Evolutionary conservation across 2,113 vertebrate genomes (phyloP).

Genomic region (Oryzias curvinotus): DNA sequence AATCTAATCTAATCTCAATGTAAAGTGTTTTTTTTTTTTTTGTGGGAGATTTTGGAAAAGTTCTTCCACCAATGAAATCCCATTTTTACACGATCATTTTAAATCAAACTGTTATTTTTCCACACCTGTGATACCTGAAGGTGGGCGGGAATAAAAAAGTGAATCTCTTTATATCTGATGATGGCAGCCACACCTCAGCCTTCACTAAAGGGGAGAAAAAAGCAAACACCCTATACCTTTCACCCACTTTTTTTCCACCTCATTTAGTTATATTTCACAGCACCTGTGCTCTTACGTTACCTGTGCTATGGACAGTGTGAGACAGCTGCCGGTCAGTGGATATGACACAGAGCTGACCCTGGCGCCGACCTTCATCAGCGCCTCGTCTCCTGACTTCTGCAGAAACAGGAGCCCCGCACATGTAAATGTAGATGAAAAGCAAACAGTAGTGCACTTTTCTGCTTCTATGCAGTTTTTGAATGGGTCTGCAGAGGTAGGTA

Average conservation of each 20-base stretch:
- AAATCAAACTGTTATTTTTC: too few species aligned
- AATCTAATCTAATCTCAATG: too few species aligned
- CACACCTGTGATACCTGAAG: too few species aligned
- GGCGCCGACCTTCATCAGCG: slow-evolving; percentile 12
- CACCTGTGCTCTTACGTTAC: slow-evolving; percentile 62
- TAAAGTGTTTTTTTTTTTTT: too few species aligned
- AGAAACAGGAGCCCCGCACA: slow-evolving; percentile 5
- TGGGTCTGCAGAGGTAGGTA: not conserved
- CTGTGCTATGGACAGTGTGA: slow-evolving; percentile 45
- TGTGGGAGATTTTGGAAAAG: too few species aligned
- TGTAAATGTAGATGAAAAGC: slow-evolving; percentile 9
- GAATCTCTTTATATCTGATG: too few species aligned
- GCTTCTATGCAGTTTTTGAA: not conserved
- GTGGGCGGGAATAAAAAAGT: too few species aligned
- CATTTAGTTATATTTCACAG: slow-evolving; percentile 70
- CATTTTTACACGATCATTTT: too few species aligned
- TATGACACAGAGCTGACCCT: slow-evolving; percentile 49
- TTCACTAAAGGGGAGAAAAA: not conserved
- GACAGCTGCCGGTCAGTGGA: slow-evolving; percentile 36
- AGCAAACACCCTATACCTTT: not conserved
- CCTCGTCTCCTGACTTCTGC: slow-evolving; percentile 17
- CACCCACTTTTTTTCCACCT: slow-evolving; percentile 8
- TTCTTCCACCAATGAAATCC: too few species aligned
- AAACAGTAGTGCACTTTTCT: not conserved
- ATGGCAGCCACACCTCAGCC: too few species aligned